Conservation (phyloP, 30 jellyfish, hydroid and myxozoan species). For the Aurelia coerulea region DNA sequence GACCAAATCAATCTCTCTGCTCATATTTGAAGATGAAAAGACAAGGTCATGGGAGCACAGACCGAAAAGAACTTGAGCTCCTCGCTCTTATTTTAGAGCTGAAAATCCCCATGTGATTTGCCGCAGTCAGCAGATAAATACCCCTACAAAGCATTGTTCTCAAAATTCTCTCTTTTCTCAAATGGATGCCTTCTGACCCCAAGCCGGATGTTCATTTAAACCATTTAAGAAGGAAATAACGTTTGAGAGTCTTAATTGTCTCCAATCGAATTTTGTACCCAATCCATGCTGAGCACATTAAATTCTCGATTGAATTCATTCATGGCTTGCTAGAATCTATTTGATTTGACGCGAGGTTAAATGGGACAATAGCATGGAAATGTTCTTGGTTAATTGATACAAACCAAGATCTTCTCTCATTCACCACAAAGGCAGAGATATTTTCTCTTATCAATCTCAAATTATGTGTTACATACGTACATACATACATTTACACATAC, state of each 20-base stretch:
- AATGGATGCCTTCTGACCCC: slow-evolving; percentile 45
- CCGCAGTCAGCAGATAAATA: neutral
- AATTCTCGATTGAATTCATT: slow-evolving; percentile 11
- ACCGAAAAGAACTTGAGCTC: no score
- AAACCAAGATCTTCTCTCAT: no score
- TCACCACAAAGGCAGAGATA: no score
- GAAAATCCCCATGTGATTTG: neutral
- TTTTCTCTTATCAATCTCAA: no score
- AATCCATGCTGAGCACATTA: slow-evolving; percentile 34
- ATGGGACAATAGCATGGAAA: no score
- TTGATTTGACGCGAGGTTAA: neutral
- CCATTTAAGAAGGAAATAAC: slow-evolving; percentile 62
- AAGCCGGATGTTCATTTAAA: slow-evolving; percentile 65
- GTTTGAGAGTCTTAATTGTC: slow-evolving; percentile 46
- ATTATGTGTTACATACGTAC: no score
- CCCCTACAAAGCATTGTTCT: slow-evolving; percentile 25
- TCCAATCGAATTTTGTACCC: slow-evolving; percentile 28
- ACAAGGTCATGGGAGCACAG: neutral
- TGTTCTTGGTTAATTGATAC: no score
- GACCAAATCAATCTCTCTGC: slow-evolving; percentile 10
- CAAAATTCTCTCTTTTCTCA: neutral
- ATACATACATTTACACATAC: no score
- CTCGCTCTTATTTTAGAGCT: neutral
- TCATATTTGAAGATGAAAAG: neutral
- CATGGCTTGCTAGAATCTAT: neutral